Percentiles rank a stretch among this genome's conserved stretches.
phyloP scores from a whole-genome alignment of 2,888 invertebrate genomes.

The Cheilosia pagana region DNA sequence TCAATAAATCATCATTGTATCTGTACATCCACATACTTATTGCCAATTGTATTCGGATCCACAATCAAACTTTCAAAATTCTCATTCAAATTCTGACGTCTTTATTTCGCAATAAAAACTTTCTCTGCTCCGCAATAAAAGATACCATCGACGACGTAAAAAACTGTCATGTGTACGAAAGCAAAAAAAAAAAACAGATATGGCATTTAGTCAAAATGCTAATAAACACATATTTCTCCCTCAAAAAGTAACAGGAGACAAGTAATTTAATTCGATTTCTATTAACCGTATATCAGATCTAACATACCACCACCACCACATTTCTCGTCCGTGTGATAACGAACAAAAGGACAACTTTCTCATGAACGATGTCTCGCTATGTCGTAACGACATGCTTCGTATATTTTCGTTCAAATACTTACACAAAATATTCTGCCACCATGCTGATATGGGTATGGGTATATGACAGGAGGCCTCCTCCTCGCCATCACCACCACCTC shows the following conservation, averaged over 20 bases:
- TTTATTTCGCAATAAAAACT: constrained; percentile 27
- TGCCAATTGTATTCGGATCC: constrained; percentile 56
- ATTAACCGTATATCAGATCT: constrained; percentile 55
- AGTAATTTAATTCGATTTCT: constrained; percentile 64
- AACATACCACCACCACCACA: constrained; percentile 6
- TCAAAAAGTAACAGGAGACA: constrained; percentile 42
- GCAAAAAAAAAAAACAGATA: constrained; percentile 26
- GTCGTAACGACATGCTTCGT: constrained; percentile 24
- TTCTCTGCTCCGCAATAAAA: constrained; percentile 6
- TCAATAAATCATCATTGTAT: no score
- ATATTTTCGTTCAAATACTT: constrained; percentile 14
- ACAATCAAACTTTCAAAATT: constrained; percentile 36
- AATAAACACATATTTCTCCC: constrained; percentile 62
- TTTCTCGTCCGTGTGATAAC: constrained; percentile 24
- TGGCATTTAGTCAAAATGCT: constrained; percentile 63
- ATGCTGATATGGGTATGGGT: no score
- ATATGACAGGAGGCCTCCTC: no score
- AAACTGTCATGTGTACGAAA: constrained; percentile 52
- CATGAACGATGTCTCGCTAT: constrained; percentile 28
- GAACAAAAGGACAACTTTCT: constrained; percentile 10
- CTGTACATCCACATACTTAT: not conserved
- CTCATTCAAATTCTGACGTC: constrained; percentile 2
- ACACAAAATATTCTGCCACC: not conserved
- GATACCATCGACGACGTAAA: constrained; percentile 48
- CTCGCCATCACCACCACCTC: not conserved